A percentile compares a stretch with the other conserved stretches of the same genome.
phyloP scores from a whole-genome alignment of 2,888 invertebrate species.

The Spilosoma lubricipeda region DNA sequence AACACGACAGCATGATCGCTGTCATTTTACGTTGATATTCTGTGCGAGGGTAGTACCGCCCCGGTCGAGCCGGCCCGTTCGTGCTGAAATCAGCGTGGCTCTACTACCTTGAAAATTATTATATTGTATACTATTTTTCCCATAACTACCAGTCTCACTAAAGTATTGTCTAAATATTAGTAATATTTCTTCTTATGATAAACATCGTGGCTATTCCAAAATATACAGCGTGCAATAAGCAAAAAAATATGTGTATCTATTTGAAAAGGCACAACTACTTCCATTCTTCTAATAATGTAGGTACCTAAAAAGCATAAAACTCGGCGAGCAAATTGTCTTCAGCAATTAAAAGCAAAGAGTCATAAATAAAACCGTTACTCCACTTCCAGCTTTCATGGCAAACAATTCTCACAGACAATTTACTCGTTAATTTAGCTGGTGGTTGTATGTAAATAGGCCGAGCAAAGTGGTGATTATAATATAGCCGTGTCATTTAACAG shows the following conservation, averaged over 20 bases:
- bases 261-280: neutral
- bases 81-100: no score
- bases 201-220: no score
- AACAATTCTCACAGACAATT: conserved; percentile 41
- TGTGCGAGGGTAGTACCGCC: no score
- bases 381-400: conserved; percentile 7
- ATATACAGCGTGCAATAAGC: neutral
- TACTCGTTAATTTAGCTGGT: conserved; percentile 33
- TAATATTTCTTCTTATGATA: no score
- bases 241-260: neutral
- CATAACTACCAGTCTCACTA: no score
- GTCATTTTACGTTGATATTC: no score
- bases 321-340: conserved; percentile 3
- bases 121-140: no score
- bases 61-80: no score
- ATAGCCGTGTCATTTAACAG: conserved; percentile 47
- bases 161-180: no score
- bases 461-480: conserved; percentile 48
- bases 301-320: neutral
- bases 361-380: conserved; percentile 10
- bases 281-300: neutral
- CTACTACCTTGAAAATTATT: no score
- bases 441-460: conserved; percentile 41
- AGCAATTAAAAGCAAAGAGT: conserved; percentile 13
- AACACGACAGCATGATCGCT: no score